Evolutionary conservation across 2,797 vertebrate genomes (phyloP).

Genomic region (Neosalanx taihuensis): DNA sequence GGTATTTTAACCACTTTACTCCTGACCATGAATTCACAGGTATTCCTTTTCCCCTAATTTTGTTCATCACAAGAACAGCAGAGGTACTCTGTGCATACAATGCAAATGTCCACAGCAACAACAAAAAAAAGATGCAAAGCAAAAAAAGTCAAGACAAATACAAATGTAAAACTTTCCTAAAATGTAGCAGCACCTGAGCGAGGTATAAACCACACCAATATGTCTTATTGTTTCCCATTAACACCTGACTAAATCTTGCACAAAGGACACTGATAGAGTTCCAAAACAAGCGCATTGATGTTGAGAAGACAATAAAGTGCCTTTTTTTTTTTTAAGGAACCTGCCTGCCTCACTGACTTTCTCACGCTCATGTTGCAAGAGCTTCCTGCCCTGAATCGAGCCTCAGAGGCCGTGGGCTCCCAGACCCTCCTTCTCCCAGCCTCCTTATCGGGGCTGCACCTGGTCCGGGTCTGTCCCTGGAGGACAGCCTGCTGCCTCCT

Average conservation of each 20-base stretch:
- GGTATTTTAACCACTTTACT: too few species aligned
- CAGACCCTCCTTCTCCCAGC: conserved; percentile 49
- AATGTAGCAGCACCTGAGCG: not conserved
- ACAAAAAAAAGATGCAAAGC: too few species aligned
- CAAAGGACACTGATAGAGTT: conserved; percentile 61
- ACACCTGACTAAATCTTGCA: conserved; percentile 59
- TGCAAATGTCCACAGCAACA: too few species aligned
- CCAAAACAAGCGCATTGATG: conserved; percentile 68
- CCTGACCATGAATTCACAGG: too few species aligned
- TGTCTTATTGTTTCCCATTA: conserved; percentile 43
- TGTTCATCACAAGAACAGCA: too few species aligned
- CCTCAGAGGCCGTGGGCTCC: conserved; percentile 65
- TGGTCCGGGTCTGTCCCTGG: conserved; percentile 77
- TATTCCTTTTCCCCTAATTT: too few species aligned
- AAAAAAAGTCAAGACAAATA: too few species aligned
- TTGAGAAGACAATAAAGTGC: conserved; percentile 54
- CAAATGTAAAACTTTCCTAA: too few species aligned
- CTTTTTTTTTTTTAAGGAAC: conserved; percentile 37
- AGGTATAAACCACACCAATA: conserved; percentile 27
- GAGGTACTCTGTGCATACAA: too few species aligned
- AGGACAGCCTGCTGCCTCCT: conserved; percentile 79
- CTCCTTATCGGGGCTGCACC: conserved; percentile 80
- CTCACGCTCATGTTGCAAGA: conserved; percentile 89
- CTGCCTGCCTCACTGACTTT: conserved; percentile 83
- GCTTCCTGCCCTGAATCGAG: conserved; percentile 72